Evolutionary conservation across 2,797 vertebrate species (phyloP), one percentile per base, ranked within the genome.

Genomic region (Steatocranus sp.): DNA sequence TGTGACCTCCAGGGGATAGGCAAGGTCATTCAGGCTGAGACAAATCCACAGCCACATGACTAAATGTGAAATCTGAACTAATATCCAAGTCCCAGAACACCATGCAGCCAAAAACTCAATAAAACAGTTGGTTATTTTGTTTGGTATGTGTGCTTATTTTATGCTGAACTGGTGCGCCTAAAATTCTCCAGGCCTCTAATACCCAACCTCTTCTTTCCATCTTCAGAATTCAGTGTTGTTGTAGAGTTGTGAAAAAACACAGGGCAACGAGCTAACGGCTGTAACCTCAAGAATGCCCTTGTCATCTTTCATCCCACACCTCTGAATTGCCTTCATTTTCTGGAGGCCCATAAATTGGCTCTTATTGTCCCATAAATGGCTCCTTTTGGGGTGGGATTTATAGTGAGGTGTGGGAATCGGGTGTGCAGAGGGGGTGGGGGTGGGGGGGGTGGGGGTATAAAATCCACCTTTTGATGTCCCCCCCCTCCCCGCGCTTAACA

Each of bases 361-460:
- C 86, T 94, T 92, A 93, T 94, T 94, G 93, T 94, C 91, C 86
- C 89, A 92, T 94, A 94, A 95, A 95, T 94, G 91, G 86, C 93
- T 94, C 91, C 89, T 94, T 94, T 92, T 91, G 81, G 92, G 91
- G 89, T 93, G 91, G 91, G 91, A 95, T 95, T 96, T 95, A 93
- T 93, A 89, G 89, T 73, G 75, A 83, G 75, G 88, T 89, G 86
- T 92, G 89, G 90, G 89, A 90, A 91, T 80, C n/a, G 85, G 73
- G 83, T 85, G 87, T 83, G 83, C 2, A 8, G 34, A 9, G 11
- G 48, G 20, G 17, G 8, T 12, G 15, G 36, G 66, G 58, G 9
- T 9, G 38, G 66, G 73, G n/a, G n/a, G n/a, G n/a, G n/a, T n/a
- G n/a, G 81, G 77, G 70, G 75, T 73, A 83, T 86, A 90, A 94